These are phyloP conservation scores for Piprites chloris DNA, from an alignment of 2,113 vertebrate species.

Conservation along the genomic window DNA sequence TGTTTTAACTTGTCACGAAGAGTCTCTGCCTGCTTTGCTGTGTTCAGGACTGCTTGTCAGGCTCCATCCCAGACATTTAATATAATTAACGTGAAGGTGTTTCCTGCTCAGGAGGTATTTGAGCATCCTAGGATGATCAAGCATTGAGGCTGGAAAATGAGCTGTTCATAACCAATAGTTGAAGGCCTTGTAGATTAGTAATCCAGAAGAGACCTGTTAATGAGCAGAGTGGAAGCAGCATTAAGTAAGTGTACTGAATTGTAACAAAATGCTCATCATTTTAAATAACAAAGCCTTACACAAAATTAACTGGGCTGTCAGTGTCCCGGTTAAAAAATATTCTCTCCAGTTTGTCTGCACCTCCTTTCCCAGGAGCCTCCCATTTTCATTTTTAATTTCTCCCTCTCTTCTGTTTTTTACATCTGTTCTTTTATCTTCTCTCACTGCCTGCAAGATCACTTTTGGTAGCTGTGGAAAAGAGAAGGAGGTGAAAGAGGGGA, in stretches of 20 bases:
- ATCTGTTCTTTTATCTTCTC: neutral
- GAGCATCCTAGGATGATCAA: slow-evolving; percentile 3
- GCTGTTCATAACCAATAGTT: slow-evolving; percentile 11
- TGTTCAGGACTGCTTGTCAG: neutral
- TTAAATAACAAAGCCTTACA: slow-evolving; percentile 44
- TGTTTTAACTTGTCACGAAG: neutral
- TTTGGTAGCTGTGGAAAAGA: neutral
- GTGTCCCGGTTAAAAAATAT: neutral
- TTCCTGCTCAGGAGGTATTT: slow-evolving; percentile 22
- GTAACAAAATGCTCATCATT: slow-evolving; percentile 28
- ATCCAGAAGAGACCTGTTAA: slow-evolving; percentile 20
- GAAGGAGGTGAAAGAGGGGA: neutral
- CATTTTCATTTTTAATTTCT: neutral
- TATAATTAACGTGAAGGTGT: slow-evolving; percentile 43
- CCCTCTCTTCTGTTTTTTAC: neutral
- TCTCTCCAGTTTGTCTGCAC: neutral
- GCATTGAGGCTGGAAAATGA: slow-evolving; percentile 16
- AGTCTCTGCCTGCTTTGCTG: neutral
- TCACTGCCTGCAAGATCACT: neutral
- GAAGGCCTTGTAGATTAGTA: slow-evolving; percentile 15
- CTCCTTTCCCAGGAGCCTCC: slow-evolving; percentile 2
- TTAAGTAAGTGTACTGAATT: slow-evolving; percentile 45
- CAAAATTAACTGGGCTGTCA: slow-evolving; percentile 1
- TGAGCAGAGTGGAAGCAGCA: slow-evolving; percentile 13
- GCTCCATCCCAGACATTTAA: slow-evolving; percentile 19